phyloP scores from a whole-genome alignment of 2,888 invertebrate genomes.

The Trimorus sp. region DNA sequence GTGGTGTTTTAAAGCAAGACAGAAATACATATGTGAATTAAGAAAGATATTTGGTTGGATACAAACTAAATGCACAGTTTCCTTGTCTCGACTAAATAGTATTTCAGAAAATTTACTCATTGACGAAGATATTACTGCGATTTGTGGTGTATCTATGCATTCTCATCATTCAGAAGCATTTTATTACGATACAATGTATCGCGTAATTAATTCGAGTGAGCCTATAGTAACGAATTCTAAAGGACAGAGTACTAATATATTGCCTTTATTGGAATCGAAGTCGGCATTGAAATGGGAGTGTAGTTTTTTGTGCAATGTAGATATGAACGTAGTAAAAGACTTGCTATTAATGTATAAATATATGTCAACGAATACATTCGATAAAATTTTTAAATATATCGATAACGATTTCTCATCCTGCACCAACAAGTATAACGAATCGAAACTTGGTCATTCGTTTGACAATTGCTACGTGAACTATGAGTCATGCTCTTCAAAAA shows the following conservation, averaged over 20 bases:
- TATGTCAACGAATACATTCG: neutral
- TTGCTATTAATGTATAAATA: constrained; percentile 8
- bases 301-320: constrained; percentile 27
- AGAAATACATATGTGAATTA: neutral
- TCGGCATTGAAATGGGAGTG: constrained; percentile 14
- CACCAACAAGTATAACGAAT: neutral
- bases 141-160: constrained; percentile 24
- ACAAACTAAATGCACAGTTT: constrained; percentile 26
- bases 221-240: neutral
- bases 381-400: neutral
- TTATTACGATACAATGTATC: constrained; percentile 20
- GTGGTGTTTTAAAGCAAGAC: neutral
- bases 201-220: neutral
- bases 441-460: constrained; percentile 16
- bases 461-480: constrained; percentile 35
- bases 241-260: constrained; percentile 16
- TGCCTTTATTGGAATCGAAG: constrained; percentile 1
- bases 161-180: constrained; percentile 13
- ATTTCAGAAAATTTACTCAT: neutral
- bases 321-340: constrained; percentile 12
- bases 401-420: neutral
- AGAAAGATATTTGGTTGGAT: neutral
- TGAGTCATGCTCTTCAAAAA: constrained; percentile 24
- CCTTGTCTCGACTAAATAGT: constrained; percentile 11
- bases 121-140: constrained; percentile 6